Evolutionary conservation across 1,140 invertebrate genomes (phyloP), one percentile per base, ranked within the genome.

Genomic region (Drosophila bocki): DNA sequence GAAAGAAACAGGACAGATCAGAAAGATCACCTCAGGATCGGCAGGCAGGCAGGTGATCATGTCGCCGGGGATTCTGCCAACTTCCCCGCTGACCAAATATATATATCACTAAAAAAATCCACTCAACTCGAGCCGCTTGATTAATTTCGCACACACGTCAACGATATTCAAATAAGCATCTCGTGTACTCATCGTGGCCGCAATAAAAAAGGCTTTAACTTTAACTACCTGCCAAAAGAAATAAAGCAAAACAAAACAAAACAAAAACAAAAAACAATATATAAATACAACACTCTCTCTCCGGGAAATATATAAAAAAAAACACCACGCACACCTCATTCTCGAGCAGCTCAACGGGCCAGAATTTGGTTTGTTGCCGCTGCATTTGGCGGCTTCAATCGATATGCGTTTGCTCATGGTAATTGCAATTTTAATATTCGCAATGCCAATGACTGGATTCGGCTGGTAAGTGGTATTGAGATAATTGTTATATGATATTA

Each of bases 381-480:
- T 81, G 45, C 75, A 78, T 15, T 75, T 78, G 62, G 84, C 84
- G 84, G 84, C 84, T 88, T 70, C 71, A 82, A 79, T 78, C 83
- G 90, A 88, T 91, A 92, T 92, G 91, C 91, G 91, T 82, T 83
- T 91, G 70, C 78, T 92, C 68, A 90, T 92, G 87, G 87, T 92
- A 81, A 80, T 92, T 88, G 91, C 91, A 88, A 91, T 92, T 81
- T 72, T 92, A 75, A 88, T 92, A 92, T 91, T 92, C 80, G 91
- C 91, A 91, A 92, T 92, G 91, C 91, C 91, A 91, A 91, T 92
- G 77, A 92, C 91, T 68, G 91, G 91, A 83, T 91, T 92, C 78
- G 91, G 91, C 69, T 92, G 85, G 92, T 92, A 69, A 92, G 81
- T 85, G 48, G 7, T n/a, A 3, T 17, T 19, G 15, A 32, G 19